These are phyloP conservation scores for Spisula subtruncata DNA, from an alignment of 2,888 invertebrate species.

Conservation along the genomic window DNA sequence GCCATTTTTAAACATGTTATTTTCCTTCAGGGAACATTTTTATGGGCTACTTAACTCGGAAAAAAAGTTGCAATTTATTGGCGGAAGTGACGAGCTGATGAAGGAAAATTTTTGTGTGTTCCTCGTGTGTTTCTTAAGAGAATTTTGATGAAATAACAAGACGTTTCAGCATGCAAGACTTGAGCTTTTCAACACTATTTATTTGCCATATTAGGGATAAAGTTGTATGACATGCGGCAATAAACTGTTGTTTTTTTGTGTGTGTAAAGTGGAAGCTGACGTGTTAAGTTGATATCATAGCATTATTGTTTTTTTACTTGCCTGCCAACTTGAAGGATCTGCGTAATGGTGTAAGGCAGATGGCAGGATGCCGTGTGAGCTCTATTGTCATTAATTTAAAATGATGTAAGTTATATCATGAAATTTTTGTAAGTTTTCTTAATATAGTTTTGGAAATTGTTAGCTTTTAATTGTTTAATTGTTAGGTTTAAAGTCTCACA, in stretches of 20 bases:
- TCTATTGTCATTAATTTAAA: neutral
- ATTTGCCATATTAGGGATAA: constrained; percentile 21
- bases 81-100: neutral
- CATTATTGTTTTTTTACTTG: neutral
- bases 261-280: constrained; percentile 4
- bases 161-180: constrained; percentile 43
- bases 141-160: constrained; percentile 30
- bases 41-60: constrained; percentile 14
- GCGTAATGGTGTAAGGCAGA: neutral
- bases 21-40: neutral
- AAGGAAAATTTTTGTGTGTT: neutral
- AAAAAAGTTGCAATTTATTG: constrained; percentile 20
- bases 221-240: neutral
- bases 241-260: neutral
- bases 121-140: neutral
- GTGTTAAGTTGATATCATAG: constrained; percentile 5
- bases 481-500: too few species aligned
- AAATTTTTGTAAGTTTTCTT: too few species aligned
- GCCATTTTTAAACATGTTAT: constrained; percentile 16
- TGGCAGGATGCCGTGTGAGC: neutral
- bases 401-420: too few species aligned
- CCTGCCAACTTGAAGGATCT: neutral
- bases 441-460: too few species aligned
- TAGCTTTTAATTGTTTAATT: too few species aligned
- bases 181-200: constrained; percentile 10